Base-by-base conservation (phyloP, 2,888 invertebrate species). In the Sclerodermus sp. region DNA sequence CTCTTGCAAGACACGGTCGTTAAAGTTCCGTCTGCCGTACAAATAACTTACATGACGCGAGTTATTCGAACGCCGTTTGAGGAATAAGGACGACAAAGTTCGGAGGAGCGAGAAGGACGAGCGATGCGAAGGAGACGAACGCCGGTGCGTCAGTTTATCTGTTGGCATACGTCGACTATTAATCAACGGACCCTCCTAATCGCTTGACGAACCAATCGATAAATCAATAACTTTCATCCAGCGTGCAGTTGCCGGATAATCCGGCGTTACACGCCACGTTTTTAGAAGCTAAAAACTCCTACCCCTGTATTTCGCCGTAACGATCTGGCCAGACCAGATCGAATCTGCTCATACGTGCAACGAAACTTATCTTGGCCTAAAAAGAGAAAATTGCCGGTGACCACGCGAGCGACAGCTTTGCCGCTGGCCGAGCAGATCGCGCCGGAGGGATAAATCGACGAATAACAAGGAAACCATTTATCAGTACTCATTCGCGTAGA, bases 201-300 rank as follows among this genome's bases (percentile, higher is more conserved):
- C 68, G 59, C 57, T 65, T 49, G 64, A 60, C 58, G 56, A 62
- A 59, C 59, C 64, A 54, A 67, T 69, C 69, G 63, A 71, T 73
- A 68, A 71, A 72, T 72, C 72, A 71, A 70, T 70, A 68, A 62
- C 65, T 65, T 62, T 62, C 66, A 63, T 61, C 55, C 55, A 52
- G 37, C 51, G 53, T 43, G 49, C 51, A 50, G 57, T 58, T 49
- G 58, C 32, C 43, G 51, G 48, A 55, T 55, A 47, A 55, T 51
- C 49, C 44, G 9, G 32, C n/a, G n/a, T n/a, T n/a, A n/a, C n/a
- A n/a, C n/a, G n/a, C n/a, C n/a, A n/a, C n/a, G n/a, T n/a, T n/a
- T n/a, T n/a, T n/a, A n/a, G n/a, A n/a, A n/a, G n/a, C n/a, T n/a
- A n/a, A n/a, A n/a, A n/a, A n/a, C n/a, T n/a, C n/a, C n/a, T n/a